Evolutionary conservation across 2,797 vertebrate species (phyloP).

Genomic region (Alcedo atthis): DNA sequence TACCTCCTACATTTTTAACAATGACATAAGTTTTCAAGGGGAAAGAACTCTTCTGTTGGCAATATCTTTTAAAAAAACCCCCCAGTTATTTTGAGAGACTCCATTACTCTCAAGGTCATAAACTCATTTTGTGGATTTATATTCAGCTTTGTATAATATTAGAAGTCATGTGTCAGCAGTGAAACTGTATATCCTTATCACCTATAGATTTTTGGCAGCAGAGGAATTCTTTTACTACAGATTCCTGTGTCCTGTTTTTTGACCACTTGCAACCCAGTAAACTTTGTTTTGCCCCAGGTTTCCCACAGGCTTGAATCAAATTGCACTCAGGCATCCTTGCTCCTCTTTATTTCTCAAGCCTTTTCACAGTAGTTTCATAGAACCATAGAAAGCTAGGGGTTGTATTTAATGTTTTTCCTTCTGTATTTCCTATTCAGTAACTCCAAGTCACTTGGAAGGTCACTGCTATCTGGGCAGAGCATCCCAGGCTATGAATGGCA

Average conservation of each 20-base stretch:
- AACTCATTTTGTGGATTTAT: not conserved
- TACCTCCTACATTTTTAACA: not conserved
- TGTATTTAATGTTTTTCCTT: not conserved
- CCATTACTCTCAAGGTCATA: not conserved
- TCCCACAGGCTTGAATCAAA: not conserved
- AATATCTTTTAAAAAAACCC: not conserved
- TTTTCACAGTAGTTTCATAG: not conserved
- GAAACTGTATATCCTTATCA: not conserved
- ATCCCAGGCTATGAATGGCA: not conserved
- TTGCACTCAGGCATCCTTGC: not conserved
- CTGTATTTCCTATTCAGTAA: not conserved
- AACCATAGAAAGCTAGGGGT: too few relatives aligned
- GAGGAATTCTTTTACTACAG: not conserved
- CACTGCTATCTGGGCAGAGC: not conserved
- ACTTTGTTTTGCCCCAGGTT: not conserved
- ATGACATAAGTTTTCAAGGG: not conserved
- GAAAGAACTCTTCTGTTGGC: not conserved
- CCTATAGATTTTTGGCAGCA: not conserved
- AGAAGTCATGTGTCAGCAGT: conserved; percentile 1
- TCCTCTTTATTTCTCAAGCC: not conserved
- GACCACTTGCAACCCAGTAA: not conserved
- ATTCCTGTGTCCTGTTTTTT: not conserved
- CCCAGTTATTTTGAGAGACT: not conserved
- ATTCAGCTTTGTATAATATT: not conserved
- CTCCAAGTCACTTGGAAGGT: not conserved